Conservation (phyloP, 2,888 invertebrate species). For the Polymixis flavicincta region DNA sequence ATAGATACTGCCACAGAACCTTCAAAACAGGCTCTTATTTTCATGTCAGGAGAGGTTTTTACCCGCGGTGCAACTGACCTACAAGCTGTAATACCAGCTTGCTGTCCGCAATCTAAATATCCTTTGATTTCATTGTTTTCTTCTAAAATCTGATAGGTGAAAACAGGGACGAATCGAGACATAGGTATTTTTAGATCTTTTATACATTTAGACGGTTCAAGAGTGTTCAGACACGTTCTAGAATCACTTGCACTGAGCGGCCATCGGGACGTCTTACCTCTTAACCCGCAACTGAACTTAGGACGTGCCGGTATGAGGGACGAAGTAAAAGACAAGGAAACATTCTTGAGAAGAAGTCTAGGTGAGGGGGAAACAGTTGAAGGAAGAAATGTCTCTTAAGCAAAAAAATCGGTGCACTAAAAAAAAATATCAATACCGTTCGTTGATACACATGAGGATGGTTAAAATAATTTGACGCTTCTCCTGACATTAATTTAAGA, state of each 20-base stretch:
- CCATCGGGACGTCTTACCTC: neutral
- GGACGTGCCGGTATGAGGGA: no score
- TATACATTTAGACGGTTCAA: neutral
- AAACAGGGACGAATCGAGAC: neutral
- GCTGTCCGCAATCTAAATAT: neutral
- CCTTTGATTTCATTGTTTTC: neutral
- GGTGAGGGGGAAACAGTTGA: neutral
- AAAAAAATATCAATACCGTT: no score
- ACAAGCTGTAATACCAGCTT: neutral
- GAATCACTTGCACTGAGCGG: slow-evolving; percentile 6
- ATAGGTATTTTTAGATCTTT: neutral
- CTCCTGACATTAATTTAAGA: slow-evolving; percentile 3
- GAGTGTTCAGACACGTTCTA: slow-evolving; percentile 29
- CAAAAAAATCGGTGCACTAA: no score
- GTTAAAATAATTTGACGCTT: neutral
- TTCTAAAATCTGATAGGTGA: neutral
- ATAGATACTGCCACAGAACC: no score
- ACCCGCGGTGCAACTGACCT: neutral
- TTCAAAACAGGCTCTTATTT: neutral
- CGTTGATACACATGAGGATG: neutral
- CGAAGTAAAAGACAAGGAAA: neutral
- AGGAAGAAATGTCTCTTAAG: no score
- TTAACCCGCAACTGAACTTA: slow-evolving; percentile 7
- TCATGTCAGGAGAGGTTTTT: neutral
- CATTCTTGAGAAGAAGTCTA: neutral